Percentiles rank a stretch among this genome's conserved stretches.
phyloP scores from a whole-genome alignment of 2,888 invertebrate genomes.

The Cryptosula pallasiana region DNA sequence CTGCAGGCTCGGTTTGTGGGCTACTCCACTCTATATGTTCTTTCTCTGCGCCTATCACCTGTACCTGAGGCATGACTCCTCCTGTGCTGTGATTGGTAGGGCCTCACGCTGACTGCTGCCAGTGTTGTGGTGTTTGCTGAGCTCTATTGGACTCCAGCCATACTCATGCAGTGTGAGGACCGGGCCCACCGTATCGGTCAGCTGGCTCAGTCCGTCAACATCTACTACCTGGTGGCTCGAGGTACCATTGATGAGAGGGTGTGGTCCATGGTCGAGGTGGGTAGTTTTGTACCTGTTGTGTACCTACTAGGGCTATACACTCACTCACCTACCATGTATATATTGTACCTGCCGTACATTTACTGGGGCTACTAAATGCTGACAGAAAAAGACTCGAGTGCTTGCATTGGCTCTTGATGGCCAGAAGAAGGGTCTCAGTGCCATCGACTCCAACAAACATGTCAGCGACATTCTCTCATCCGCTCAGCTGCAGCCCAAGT shows the following conservation, averaged over 20 bases:
- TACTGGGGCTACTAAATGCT: too few species aligned
- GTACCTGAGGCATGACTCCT: too few species aligned
- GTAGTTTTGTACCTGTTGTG: neutral
- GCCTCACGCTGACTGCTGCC: slow-evolving; percentile 48
- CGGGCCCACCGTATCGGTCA: slow-evolving; percentile 51
- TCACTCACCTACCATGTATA: too few species aligned
- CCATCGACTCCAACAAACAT: slow-evolving; percentile 33
- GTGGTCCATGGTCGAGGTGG: slow-evolving; percentile 39
- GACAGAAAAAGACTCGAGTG: slow-evolving; percentile 37
- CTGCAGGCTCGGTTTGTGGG: slow-evolving; percentile 15
- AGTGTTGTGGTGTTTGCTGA: slow-evolving; percentile 50
- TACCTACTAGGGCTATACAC: too few species aligned
- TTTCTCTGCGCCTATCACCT: too few species aligned
- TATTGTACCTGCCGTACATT: too few species aligned
- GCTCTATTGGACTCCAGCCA: slow-evolving; percentile 52
- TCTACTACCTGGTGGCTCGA: slow-evolving; percentile 49
- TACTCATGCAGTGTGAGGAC: slow-evolving; percentile 50
- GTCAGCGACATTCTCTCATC: neutral
- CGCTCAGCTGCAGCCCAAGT: slow-evolving; percentile 39
- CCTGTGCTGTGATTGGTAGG: slow-evolving; percentile 35
- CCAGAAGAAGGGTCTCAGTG: slow-evolving; percentile 34
- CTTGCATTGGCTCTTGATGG: slow-evolving; percentile 44
- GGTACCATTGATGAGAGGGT: slow-evolving; percentile 51
- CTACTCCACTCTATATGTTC: neutral
- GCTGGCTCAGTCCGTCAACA: slow-evolving; percentile 36